Percentiles rank a stretch among this genome's conserved stretches.
These are phyloP conservation scores for Calosoma granatense DNA, from an alignment of 1,140 invertebrate species.

Conservation along the genomic window DNA sequence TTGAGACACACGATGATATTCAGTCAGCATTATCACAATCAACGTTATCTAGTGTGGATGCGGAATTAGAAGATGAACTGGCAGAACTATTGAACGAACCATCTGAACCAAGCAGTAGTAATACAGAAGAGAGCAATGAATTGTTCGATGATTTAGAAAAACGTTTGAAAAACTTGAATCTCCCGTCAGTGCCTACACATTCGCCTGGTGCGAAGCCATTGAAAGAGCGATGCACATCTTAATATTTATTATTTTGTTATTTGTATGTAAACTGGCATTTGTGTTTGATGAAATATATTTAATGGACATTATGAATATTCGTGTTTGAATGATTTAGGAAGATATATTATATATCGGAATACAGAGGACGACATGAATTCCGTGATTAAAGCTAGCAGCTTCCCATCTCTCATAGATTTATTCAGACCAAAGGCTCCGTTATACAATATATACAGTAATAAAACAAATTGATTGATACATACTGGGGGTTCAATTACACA, in stretches of 20 bases:
- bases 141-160: slow-evolving; percentile 19
- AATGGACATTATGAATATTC: too few relatives aligned
- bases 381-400: too few relatives aligned
- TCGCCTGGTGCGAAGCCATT: not conserved
- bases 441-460: slow-evolving; percentile 3
- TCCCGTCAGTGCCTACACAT: slow-evolving; percentile 8
- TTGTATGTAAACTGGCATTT: too few relatives aligned
- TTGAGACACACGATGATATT: slow-evolving; percentile 35
- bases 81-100: slow-evolving; percentile 23
- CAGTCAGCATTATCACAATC: slow-evolving; percentile 27
- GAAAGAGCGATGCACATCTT: too few relatives aligned
- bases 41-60: slow-evolving; percentile 20
- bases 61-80: slow-evolving; percentile 34
- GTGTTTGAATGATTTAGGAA: too few relatives aligned
- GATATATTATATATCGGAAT: too few relatives aligned
- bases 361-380: too few relatives aligned
- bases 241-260: not conserved
- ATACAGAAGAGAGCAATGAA: not conserved
- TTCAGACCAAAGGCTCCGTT: slow-evolving; percentile 7
- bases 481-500: not conserved
- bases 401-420: not conserved
- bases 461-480: not conserved
- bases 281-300: too few relatives aligned
- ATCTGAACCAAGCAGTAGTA: slow-evolving; percentile 10
- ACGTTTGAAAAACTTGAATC: slow-evolving; percentile 5